Evolutionary conservation across 2,888 invertebrate genomes (phyloP), one percentile per base, ranked within the genome.

Genomic region (Ophion costatus): DNA sequence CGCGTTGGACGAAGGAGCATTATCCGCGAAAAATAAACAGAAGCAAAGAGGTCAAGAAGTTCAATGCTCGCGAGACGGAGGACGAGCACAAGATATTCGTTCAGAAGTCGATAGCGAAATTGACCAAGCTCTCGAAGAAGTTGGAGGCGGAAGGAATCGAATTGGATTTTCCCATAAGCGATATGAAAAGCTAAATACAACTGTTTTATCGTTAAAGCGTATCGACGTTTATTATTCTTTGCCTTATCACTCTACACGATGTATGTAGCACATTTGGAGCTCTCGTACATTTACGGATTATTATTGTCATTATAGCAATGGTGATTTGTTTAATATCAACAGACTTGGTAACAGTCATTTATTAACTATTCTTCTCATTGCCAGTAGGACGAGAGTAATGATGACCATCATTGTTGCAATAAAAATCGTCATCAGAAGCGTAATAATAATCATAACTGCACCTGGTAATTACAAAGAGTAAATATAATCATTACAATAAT

Each of bases 1-100:
- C 93, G 82, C 90, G 95, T 73, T 96, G 95, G 94, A 95, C 94
- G 6, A 86, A 91, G 17, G 91, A 94, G 56, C 94, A 94, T 84
- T 95, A 95, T 88, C 94, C 95, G 0, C 93, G 90, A 80, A 90
- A 94, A 83, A 89, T 89, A 11, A 92, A 92, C 51, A 94, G 95
- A 85, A 89, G 93, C 7, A 94, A 94, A 90, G 92, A 93, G 77
- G 94, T 94, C 86, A 94, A 93, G 91, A 94, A 94, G 86, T 91
- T 94, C 85, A 95, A 95, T 91, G 90, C 90, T 74, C 89, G 91
- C n/a, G 93, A 94, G 88, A 93, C 92, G 88, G 94, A 94, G 1
- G 86, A 89, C 17, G 91, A 92, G 61, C 94, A 95, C 66, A 80
- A 94, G 24, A 92, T 93, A 88, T 94, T 93, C 83, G 94, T 94